Conservation (phyloP, 2,888 invertebrate species). For the Amblyjoppa proteus region DNA sequence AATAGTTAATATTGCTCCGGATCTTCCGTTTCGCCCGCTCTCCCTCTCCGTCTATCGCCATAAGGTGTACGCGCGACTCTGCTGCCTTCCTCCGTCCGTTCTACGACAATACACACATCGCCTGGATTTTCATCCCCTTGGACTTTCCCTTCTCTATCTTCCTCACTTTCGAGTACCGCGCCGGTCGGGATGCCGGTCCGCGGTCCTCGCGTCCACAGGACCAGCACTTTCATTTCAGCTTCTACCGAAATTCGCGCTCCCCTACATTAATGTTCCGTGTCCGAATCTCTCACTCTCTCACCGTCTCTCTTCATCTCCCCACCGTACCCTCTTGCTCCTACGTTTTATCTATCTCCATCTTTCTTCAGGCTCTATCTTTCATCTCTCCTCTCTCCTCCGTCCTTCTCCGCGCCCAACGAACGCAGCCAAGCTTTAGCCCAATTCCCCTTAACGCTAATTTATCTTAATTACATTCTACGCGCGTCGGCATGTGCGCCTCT, state of each 20-base stretch:
- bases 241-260: slow-evolving; percentile 52
- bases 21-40: background rate
- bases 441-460: slow-evolving; percentile 84
- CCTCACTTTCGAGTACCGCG: slow-evolving; percentile 33
- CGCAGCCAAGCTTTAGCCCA: slow-evolving; percentile 79
- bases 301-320: slow-evolving; percentile 59
- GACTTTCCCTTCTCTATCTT: slow-evolving; percentile 35
- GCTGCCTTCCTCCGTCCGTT: background rate
- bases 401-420: slow-evolving; percentile 67
- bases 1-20: too few species aligned
- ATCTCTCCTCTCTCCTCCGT: slow-evolving; percentile 31
- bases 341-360: slow-evolving; percentile 19
- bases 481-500: slow-evolving; percentile 78
- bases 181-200: background rate
- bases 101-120: slow-evolving; percentile 30
- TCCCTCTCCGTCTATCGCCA: background rate
- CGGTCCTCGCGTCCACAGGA: slow-evolving; percentile 53
- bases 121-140: slow-evolving; percentile 43
- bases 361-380: slow-evolving; percentile 59
- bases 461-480: slow-evolving; percentile 84
- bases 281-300: slow-evolving; percentile 50
- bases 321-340: slow-evolving; percentile 30
- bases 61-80: background rate
- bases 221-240: slow-evolving; percentile 51
- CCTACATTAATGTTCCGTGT: slow-evolving; percentile 54